Percentiles rank a stretch among this genome's conserved stretches.
phyloP scores from a whole-genome alignment of 2,113 vertebrate species.

The Paralichthys olivaceus region DNA sequence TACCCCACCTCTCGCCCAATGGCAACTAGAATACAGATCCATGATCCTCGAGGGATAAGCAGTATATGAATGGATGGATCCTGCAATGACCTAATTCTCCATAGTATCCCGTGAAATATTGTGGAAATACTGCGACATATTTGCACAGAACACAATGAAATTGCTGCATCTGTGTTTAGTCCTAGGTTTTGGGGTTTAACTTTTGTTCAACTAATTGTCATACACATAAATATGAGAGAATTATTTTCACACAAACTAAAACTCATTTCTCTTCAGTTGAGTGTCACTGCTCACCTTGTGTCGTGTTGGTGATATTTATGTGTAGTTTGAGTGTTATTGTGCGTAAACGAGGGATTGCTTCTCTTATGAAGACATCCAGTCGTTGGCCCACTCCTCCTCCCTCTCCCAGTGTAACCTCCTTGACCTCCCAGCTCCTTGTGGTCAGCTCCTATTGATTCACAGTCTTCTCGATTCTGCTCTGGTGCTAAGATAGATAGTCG shows the following conservation, averaged over 20 bases:
- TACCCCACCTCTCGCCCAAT: too few relatives aligned
- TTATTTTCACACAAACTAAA: too few relatives aligned
- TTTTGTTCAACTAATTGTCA: too few relatives aligned
- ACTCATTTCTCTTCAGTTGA: neutral
- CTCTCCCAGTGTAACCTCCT: conserved; percentile 20
- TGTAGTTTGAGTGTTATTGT: neutral
- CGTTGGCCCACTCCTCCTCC: neutral
- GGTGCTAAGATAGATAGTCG: neutral
- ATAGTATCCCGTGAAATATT: too few relatives aligned
- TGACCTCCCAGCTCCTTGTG: conserved; percentile 40
- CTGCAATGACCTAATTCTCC: too few relatives aligned
- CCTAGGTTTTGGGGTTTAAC: too few relatives aligned
- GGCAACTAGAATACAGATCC: too few relatives aligned
- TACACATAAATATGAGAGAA: too few relatives aligned
- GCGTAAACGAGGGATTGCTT: neutral
- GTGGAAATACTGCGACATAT: too few relatives aligned
- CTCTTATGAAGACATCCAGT: neutral
- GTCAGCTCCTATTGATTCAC: conserved; percentile 58
- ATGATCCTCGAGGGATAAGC: too few relatives aligned
- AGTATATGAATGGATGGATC: too few relatives aligned
- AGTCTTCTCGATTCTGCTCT: conserved; percentile 14
- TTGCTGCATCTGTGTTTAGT: neutral
- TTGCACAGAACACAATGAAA: neutral
- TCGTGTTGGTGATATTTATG: neutral
- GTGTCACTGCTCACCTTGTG: neutral